These are phyloP conservation scores for Poeciliopsis prolifica DNA, from an alignment of 2,113 vertebrate genomes.

Conservation along the genomic window DNA sequence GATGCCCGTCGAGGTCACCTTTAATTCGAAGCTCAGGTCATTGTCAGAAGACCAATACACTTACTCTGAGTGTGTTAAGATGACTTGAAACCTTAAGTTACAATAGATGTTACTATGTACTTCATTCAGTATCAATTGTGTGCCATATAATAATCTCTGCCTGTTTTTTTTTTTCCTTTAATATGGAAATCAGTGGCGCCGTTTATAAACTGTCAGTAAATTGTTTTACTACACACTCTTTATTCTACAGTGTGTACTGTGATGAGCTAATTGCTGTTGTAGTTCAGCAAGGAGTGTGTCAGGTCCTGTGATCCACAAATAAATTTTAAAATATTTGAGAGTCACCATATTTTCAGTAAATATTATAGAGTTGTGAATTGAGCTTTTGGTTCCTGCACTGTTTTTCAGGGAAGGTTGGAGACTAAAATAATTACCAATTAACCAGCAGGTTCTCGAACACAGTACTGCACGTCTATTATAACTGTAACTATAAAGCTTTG, in stretches of 20 bases:
- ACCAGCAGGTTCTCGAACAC: slow-evolving; percentile 1
- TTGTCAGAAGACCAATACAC: slow-evolving; percentile 9
- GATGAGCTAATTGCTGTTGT: slow-evolving; percentile 51
- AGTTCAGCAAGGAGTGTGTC: slow-evolving; percentile 36
- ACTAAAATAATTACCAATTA: neutral
- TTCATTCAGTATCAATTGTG: neutral
- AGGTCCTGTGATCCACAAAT: slow-evolving; percentile 57
- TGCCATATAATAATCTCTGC: neutral
- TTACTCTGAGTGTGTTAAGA: neutral
- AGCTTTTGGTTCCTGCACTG: slow-evolving; percentile 25
- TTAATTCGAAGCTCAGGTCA: slow-evolving; percentile 43
- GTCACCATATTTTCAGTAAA: slow-evolving; percentile 16
- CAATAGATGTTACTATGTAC: neutral
- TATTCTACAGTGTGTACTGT: slow-evolving; percentile 16
- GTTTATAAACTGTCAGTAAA: neutral
- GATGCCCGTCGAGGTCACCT: slow-evolving; percentile 27
- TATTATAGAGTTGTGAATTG: slow-evolving; percentile 40
- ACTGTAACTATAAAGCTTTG: neutral
- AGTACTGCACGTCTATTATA: neutral
- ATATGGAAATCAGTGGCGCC: neutral
- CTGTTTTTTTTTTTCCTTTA: neutral
- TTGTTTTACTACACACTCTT: neutral
- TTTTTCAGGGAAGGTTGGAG: slow-evolving; percentile 8
- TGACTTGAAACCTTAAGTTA: slow-evolving; percentile 3
- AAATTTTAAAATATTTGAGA: slow-evolving; percentile 38